A percentile compares a stretch with the other conserved stretches of the same genome.
Evolutionary conservation across 1,140 invertebrate genomes (phyloP).

Genomic region (Drosophila lowei): DNA sequence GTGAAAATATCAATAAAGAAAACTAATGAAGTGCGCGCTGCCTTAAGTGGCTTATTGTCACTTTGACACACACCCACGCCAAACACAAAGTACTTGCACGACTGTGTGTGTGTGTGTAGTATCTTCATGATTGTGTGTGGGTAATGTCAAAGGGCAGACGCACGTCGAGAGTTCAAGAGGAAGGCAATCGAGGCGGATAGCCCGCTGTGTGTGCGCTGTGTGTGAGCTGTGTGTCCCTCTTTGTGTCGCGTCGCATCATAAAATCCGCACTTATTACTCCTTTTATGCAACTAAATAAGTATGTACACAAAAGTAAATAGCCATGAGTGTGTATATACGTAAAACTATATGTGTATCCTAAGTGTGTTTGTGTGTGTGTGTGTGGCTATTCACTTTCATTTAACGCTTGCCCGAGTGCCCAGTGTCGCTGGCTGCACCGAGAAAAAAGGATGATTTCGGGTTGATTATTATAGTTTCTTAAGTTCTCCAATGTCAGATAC

Average conservation of each 20-base stretch:
- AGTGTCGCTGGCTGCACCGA: slow-evolving; percentile 33
- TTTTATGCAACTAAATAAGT: slow-evolving; percentile 63
- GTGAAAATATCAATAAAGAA: slow-evolving; percentile 81
- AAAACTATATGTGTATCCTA: slow-evolving; percentile 2
- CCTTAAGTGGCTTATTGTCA: slow-evolving; percentile 79
- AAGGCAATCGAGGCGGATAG: slow-evolving; percentile 13
- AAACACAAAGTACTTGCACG: slow-evolving; percentile 22
- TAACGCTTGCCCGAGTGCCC: slow-evolving; percentile 52
- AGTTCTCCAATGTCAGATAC: no score
- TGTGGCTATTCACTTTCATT: slow-evolving; percentile 69
- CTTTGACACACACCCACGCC: slow-evolving; percentile 55
- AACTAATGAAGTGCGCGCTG: slow-evolving; percentile 81
- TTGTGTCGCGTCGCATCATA: slow-evolving; percentile 63
- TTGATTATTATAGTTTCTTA: neutral
- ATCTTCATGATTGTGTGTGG: slow-evolving; percentile 7
- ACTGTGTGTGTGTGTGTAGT: slow-evolving; percentile 22
- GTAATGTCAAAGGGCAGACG: slow-evolving; percentile 70
- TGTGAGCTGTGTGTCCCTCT: slow-evolving; percentile 8
- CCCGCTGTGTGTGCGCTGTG: slow-evolving; percentile 5
- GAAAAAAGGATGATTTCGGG: neutral
- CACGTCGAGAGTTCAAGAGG: slow-evolving; percentile 37
- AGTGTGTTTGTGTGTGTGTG: slow-evolving; percentile 10
- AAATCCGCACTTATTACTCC: slow-evolving; percentile 78
- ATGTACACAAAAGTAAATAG: slow-evolving; percentile 64
- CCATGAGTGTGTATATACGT: slow-evolving; percentile 28